Base-by-base conservation (phyloP, 23 tunicate species). In the Diplosoma virens region DNA sequence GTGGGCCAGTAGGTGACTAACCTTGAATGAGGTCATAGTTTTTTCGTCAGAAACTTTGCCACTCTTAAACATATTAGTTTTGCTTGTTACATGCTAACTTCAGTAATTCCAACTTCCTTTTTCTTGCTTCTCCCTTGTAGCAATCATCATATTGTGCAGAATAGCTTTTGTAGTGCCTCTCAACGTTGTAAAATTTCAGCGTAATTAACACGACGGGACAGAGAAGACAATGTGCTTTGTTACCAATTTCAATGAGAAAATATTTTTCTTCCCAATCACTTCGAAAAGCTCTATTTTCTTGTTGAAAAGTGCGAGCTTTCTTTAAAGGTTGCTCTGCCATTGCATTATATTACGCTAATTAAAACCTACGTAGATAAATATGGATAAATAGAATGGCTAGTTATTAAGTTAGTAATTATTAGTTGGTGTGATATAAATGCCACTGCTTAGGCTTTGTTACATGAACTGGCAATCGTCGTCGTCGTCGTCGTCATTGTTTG, bases 161-260 rank as follows among this genome's bases (percentile, higher is more conserved):
- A 76, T 76, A 73, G 60, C 16, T 76, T 76, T 59, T 58, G 81
- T 76, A 76, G 81, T 76, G 73, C 28, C 81, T 60, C 48, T 60
- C 81, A 29, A 72, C 36, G 25, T 72, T 72, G 48, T 47, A 68
- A 11, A 25, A 35, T 37, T 34, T 68, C 5, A 68, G 54, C 35
- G 54, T 35, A 68, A 52, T 34, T 34, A 68, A 34, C 53, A 68
- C 53, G 54, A 37, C 75, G 37, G 75, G 53, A 30, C 75, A 68
- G 7, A 72, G 30, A 47, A 72, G 60, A 61, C 61, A 72, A 67
- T 47, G 78, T 21, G 78, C 78, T 67, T 35, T 67, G 26, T 37
- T 67, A 35, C 36, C 74, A 3, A 26, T 29, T 50, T 72, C 60
- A 47, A 48, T 72, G 23, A 3, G 61, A 72, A 72, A 72, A 72